phyloP scores from a whole-genome alignment of 2,113 vertebrate genomes.

The Cyprinodon brontotheroides region DNA sequence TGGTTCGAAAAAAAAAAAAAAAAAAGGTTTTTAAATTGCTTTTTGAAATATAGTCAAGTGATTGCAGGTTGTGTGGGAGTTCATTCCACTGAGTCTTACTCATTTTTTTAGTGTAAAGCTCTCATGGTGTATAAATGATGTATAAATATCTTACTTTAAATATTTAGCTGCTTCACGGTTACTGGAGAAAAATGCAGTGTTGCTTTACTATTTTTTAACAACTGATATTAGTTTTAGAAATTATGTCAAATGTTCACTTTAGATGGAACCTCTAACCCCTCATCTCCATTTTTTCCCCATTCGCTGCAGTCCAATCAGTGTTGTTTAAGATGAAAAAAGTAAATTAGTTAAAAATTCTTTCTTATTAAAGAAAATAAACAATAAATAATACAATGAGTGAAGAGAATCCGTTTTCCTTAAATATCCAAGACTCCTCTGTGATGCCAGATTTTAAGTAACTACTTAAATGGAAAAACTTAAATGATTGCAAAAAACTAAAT shows the following conservation, averaged over 20 bases:
- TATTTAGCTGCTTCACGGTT: too few relatives aligned
- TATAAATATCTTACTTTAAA: not conserved
- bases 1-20: too few relatives aligned
- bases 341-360: too few relatives aligned
- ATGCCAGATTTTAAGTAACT: too few relatives aligned
- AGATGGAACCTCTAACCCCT: not conserved
- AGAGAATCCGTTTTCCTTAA: not conserved
- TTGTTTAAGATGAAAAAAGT: too few relatives aligned
- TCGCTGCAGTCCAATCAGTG: not conserved
- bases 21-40: too few relatives aligned
- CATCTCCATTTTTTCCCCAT: not conserved
- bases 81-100: not conserved
- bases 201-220: not conserved
- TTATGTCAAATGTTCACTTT: not conserved
- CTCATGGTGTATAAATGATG: not conserved
- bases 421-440: not conserved
- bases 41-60: too few relatives aligned
- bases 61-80: too few relatives aligned
- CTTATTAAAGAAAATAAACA: too few relatives aligned
- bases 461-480: not conserved
- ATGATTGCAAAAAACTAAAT: not conserved
- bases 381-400: not conserved
- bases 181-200: too few relatives aligned
- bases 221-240: not conserved
- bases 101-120: not conserved